These are phyloP conservation scores for Sarcophaga rosellei DNA, from an alignment of 2,888 invertebrate genomes.

Conservation along the genomic window DNA sequence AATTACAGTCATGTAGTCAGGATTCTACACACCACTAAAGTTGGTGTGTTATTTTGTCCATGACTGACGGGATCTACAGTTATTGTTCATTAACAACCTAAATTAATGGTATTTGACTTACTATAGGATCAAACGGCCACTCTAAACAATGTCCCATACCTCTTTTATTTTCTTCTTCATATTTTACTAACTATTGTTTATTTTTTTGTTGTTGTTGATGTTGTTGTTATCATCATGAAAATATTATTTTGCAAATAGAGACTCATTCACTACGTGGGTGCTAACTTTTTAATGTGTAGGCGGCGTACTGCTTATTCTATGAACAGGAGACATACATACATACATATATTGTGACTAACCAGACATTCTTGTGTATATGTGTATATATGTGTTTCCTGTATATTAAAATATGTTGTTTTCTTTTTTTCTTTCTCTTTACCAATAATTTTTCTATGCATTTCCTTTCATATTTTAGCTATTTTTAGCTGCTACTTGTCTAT, in stretches of 20 bases:
- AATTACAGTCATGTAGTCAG: too few species aligned
- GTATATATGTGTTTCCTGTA: background rate
- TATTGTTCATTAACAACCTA: too few species aligned
- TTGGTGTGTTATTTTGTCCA: too few species aligned
- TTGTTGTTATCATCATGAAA: slow-evolving; percentile 23
- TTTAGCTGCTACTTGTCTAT: background rate
- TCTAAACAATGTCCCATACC: too few species aligned
- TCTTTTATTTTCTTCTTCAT: too few species aligned
- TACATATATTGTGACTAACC: background rate
- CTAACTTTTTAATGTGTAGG: background rate
- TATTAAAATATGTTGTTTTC: background rate
- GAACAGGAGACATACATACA: background rate
- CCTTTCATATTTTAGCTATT: slow-evolving; percentile 5
- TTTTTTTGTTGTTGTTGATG: background rate
- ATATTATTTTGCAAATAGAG: too few species aligned
- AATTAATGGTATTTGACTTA: too few species aligned
- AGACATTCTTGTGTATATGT: background rate
- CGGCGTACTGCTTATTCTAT: background rate
- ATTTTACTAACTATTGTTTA: background rate
- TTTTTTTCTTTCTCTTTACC: too few species aligned
- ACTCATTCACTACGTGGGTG: too few species aligned
- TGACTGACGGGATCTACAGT: too few species aligned
- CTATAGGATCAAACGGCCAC: too few species aligned
- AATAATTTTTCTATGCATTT: background rate
- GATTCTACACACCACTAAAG: too few species aligned